phyloP scores from a whole-genome alignment of 2,888 invertebrate species.

The Hartigia nigra region DNA sequence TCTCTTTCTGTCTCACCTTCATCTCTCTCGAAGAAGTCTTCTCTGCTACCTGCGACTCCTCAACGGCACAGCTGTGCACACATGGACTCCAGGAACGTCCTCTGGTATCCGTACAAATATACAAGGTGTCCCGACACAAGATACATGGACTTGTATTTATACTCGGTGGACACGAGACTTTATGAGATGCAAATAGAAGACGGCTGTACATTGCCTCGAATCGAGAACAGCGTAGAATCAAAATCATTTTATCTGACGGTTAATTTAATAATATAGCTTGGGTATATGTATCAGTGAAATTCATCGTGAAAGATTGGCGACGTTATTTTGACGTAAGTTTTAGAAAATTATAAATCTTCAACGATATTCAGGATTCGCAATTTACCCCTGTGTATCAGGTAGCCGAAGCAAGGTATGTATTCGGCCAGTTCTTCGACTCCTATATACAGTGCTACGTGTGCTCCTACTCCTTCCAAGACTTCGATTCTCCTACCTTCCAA shows the following conservation, averaged over 20 bases:
- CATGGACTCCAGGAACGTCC: background rate
- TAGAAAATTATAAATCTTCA: background rate
- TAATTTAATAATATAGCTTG: background rate
- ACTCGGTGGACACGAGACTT: background rate
- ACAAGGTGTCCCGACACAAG: background rate
- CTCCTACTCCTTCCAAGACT: conserved; percentile 16
- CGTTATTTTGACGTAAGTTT: background rate
- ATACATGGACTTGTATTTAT: background rate
- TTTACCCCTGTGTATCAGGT: background rate
- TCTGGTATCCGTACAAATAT: background rate
- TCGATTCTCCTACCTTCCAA: conserved; percentile 18
- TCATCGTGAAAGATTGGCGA: background rate
- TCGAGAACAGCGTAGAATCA: background rate
- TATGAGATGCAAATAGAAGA: background rate
- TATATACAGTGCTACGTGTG: background rate
- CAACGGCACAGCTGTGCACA: background rate
- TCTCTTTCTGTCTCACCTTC: background rate
- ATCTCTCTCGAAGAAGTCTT: background rate
- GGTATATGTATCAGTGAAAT: background rate
- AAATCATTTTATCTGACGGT: background rate
- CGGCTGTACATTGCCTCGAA: background rate
- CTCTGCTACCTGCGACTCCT: background rate
- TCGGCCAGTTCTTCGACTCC: background rate
- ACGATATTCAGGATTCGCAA: background rate
- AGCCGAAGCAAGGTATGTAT: background rate